Evolutionary conservation across 2,797 vertebrate genomes (phyloP).

Genomic region (Masticophis lateralis): DNA sequence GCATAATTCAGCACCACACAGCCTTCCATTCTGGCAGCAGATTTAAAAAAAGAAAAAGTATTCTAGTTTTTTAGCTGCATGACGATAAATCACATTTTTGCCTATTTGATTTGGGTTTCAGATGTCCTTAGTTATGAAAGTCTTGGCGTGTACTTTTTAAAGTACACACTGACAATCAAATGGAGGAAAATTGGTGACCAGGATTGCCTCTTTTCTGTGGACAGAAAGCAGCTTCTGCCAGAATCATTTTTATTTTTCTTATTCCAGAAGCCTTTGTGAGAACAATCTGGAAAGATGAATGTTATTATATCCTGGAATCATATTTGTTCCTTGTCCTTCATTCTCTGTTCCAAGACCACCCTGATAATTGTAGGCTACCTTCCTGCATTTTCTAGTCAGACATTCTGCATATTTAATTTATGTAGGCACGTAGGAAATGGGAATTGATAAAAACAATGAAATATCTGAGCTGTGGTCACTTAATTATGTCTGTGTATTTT

Average conservation of each 20-base stretch:
- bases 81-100: constrained; percentile 54
- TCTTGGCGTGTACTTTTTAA: constrained; percentile 66
- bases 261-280: constrained; percentile 50
- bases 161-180: constrained; percentile 64
- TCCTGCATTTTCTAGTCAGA: constrained; percentile 59
- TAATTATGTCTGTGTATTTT: background rate
- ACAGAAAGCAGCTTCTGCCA: constrained; percentile 56
- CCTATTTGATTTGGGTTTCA: constrained; percentile 62
- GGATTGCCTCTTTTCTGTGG: constrained; percentile 53
- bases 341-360: constrained; percentile 66
- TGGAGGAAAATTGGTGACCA: constrained; percentile 60
- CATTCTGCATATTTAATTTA: constrained; percentile 58
- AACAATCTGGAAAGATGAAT: constrained; percentile 61
- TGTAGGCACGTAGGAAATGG: constrained; percentile 55
- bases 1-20: constrained; percentile 51
- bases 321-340: constrained; percentile 65
- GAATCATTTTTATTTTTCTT: constrained; percentile 25
- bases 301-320: constrained; percentile 71
- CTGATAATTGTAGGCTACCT: constrained; percentile 48
- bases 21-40: constrained; percentile 59
- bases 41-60: constrained; percentile 38
- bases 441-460: constrained; percentile 59
- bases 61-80: constrained; percentile 49
- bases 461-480: constrained; percentile 42
- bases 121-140: constrained; percentile 59